Conservation (phyloP, 2,113 vertebrate species). For the Rhinopithecus roxellana region DNA sequence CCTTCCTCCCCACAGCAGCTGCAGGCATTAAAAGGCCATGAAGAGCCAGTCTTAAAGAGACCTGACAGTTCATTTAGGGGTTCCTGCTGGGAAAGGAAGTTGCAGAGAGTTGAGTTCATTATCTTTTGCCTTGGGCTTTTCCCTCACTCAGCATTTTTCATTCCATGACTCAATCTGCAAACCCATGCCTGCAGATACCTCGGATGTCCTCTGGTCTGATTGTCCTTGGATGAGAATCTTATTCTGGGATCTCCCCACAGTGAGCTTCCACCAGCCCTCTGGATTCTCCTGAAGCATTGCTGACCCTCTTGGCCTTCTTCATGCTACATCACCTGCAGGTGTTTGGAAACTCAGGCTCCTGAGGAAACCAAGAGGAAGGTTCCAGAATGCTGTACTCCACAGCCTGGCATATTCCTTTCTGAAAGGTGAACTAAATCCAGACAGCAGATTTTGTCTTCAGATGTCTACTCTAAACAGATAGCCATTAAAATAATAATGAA, state of each 20-base stretch:
- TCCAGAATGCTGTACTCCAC: not conserved
- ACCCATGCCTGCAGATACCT: not conserved
- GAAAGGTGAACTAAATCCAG: not conserved
- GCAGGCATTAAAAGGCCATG: not conserved
- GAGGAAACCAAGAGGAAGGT: not conserved
- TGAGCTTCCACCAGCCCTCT: not conserved
- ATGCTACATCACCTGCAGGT: not conserved
- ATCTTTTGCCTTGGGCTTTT: not conserved
- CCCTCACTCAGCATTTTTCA: not conserved
- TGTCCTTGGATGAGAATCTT: not conserved
- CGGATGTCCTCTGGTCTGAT: not conserved
- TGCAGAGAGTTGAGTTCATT: not conserved
- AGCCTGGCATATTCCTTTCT: not conserved
- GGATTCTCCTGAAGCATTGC: not conserved
- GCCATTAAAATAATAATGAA: not conserved
- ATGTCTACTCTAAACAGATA: not conserved
- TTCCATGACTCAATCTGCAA: not conserved
- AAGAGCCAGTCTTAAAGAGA: not conserved
- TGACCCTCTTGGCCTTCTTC: not conserved
- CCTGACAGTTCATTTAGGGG: not conserved
- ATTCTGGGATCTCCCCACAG: not conserved
- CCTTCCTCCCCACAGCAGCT: not conserved
- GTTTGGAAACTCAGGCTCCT: not conserved
- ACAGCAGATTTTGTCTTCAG: not conserved
- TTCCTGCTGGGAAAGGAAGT: not conserved